Conservation (phyloP, 2,797 vertebrate genomes). For the Crenuchus spilurus region DNA sequence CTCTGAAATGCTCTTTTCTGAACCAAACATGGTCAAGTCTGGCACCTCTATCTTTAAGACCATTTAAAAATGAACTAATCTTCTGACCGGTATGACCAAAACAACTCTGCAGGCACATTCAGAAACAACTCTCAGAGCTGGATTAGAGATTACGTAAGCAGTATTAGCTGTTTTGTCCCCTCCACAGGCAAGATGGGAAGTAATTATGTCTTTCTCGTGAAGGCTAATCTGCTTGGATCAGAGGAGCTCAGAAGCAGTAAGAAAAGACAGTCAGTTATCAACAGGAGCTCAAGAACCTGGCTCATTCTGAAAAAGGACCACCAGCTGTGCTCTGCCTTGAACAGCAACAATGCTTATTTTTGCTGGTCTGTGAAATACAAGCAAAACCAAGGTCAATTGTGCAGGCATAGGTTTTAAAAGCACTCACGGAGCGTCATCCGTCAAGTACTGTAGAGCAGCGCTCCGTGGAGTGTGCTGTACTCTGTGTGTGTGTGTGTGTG, state of each 20-base stretch:
- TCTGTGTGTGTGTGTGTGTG: constrained; percentile 21
- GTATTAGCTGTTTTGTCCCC: constrained; percentile 56
- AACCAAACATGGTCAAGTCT: too few relatives aligned
- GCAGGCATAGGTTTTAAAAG: constrained; percentile 51
- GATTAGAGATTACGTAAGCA: constrained; percentile 29
- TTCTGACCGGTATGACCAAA: neutral
- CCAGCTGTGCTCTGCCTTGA: neutral
- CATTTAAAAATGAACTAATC: neutral
- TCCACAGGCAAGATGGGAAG: constrained; percentile 46
- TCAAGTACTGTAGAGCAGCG: constrained; percentile 12
- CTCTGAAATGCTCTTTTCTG: too few relatives aligned
- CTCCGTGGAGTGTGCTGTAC: constrained; percentile 13
- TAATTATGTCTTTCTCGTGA: constrained; percentile 64
- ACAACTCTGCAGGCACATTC: neutral
- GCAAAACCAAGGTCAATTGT: constrained; percentile 48
- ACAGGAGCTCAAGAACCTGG: constrained; percentile 41
- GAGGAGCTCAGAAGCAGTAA: constrained; percentile 63
- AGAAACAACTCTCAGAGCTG: neutral
- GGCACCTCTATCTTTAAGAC: too few relatives aligned
- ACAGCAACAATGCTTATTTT: constrained; percentile 30
- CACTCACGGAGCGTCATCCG: constrained; percentile 40
- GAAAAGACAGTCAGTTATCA: constrained; percentile 63
- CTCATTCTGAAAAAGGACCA: neutral
- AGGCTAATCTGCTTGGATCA: constrained; percentile 64
- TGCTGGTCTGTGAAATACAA: constrained; percentile 36